These are phyloP conservation scores for Nemapogon koenigi DNA, from an alignment of 2,888 invertebrate genomes.

Conservation along the genomic window DNA sequence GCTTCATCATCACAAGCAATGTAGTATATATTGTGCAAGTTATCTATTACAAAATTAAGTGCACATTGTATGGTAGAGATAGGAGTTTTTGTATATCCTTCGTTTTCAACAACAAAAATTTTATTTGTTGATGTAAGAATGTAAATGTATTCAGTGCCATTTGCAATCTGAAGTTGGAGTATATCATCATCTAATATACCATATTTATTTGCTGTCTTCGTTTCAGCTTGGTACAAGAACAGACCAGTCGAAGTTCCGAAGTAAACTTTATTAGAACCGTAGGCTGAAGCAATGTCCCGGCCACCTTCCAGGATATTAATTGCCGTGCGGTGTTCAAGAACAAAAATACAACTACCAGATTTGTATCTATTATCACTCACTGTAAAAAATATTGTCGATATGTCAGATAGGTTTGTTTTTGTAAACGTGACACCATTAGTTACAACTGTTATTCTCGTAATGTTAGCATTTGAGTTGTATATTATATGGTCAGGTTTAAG, in stretches of 20 bases:
- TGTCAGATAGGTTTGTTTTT: too few relatives aligned
- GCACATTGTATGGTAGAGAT: constrained; percentile 29
- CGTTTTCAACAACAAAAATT: constrained; percentile 31
- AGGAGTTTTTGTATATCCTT: constrained; percentile 29
- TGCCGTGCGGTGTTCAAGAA: constrained; percentile 42
- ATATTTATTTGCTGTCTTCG: constrained; percentile 34
- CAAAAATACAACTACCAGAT: constrained; percentile 41
- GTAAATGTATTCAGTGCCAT: constrained; percentile 31
- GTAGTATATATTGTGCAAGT: constrained; percentile 39
- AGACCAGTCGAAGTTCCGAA: constrained; percentile 37
- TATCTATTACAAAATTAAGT: constrained; percentile 40
- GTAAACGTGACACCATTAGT: too few relatives aligned
- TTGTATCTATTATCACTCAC: constrained; percentile 32
- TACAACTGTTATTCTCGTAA: too few relatives aligned
- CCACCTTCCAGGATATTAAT: constrained; percentile 43
- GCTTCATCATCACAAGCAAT: constrained; percentile 36
- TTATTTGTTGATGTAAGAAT: constrained; percentile 27
- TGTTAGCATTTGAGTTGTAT: too few relatives aligned
- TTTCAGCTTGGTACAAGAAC: constrained; percentile 31
- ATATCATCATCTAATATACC: constrained; percentile 37
- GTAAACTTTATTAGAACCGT: constrained; percentile 29
- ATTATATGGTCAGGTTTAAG: too few relatives aligned
- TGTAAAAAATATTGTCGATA: too few relatives aligned
- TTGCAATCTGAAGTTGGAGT: constrained; percentile 40
- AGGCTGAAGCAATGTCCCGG: constrained; percentile 37